A percentile compares a stretch with the other conserved stretches of the same genome.
These are phyloP conservation scores for Trinorchestia longiramus DNA, from an alignment of 1,140 invertebrate genomes.

Conservation along the genomic window DNA sequence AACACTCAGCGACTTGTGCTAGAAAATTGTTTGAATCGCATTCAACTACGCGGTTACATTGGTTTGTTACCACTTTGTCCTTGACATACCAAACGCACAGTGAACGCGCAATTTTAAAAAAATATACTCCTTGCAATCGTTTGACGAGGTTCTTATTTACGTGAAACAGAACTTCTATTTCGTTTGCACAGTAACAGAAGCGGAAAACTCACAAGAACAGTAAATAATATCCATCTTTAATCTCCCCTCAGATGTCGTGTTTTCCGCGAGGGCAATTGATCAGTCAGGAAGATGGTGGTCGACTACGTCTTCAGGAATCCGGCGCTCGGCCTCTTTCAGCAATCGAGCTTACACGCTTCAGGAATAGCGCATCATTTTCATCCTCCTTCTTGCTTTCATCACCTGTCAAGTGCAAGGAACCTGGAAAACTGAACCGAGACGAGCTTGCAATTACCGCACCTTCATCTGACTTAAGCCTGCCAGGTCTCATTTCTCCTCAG, in stretches of 20 bases:
- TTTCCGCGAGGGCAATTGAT: neutral
- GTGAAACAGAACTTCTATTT: neutral
- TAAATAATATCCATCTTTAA: constrained; percentile 33
- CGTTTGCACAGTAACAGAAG: neutral
- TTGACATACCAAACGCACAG: neutral
- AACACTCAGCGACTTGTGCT: neutral
- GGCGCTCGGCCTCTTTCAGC: neutral
- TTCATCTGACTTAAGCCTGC: neutral
- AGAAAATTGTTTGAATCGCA: neutral
- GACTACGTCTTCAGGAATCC: constrained; percentile 2
- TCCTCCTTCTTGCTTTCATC: neutral
- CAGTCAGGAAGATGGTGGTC: constrained; percentile 4
- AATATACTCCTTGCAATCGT: neutral
- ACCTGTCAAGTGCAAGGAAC: neutral
- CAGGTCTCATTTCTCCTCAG: neutral
- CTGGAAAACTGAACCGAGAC: neutral
- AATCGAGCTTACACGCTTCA: neutral
- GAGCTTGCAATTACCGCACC: neutral
- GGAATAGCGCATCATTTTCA: constrained; percentile 1
- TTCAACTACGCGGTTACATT: neutral
- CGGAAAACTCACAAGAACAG: neutral
- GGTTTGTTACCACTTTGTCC: neutral
- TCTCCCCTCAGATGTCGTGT: constrained; percentile 41
- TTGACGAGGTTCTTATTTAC: neutral
- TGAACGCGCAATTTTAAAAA: neutral